phyloP scores from a whole-genome alignment of 2,113 vertebrate genomes.

The human region DNA sequence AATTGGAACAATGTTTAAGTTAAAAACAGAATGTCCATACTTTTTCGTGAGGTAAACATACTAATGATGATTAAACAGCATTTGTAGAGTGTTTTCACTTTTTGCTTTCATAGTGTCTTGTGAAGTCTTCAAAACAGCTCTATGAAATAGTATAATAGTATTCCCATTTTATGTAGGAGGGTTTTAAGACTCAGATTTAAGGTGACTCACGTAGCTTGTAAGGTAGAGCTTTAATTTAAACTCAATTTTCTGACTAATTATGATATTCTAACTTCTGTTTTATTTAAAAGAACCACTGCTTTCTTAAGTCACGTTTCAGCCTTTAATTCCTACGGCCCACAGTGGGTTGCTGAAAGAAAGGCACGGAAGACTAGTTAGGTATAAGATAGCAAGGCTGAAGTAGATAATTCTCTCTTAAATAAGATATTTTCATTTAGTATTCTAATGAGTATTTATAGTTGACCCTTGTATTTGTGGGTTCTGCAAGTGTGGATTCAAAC shows the following conservation, averaged over 20 bases:
- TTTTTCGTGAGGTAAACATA: neutral
- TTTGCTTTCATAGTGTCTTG: conserved; percentile 16
- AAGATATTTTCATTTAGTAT: neutral
- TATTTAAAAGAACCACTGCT: conserved; percentile 6
- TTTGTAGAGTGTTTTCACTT: neutral
- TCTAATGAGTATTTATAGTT: neutral
- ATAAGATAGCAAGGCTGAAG: neutral
- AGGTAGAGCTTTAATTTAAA: conserved; percentile 21
- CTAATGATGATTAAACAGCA: neutral
- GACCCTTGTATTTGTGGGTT: neutral
- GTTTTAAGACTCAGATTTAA: neutral
- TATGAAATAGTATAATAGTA: neutral
- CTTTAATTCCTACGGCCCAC: neutral
- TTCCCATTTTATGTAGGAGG: neutral
- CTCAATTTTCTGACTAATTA: neutral
- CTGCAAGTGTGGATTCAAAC: neutral
- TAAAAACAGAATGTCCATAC: neutral
- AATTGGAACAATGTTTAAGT: neutral
- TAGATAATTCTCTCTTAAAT: conserved; percentile 32
- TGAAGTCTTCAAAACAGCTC: neutral
- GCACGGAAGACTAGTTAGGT: neutral
- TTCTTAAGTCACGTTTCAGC: neutral
- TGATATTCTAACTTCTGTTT: neutral
- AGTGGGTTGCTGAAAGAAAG: neutral
- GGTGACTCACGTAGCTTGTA: neutral